Evolutionary conservation across 2,888 invertebrate genomes (phyloP), one percentile per base, ranked within the genome.

Genomic region (Muscina levida): DNA sequence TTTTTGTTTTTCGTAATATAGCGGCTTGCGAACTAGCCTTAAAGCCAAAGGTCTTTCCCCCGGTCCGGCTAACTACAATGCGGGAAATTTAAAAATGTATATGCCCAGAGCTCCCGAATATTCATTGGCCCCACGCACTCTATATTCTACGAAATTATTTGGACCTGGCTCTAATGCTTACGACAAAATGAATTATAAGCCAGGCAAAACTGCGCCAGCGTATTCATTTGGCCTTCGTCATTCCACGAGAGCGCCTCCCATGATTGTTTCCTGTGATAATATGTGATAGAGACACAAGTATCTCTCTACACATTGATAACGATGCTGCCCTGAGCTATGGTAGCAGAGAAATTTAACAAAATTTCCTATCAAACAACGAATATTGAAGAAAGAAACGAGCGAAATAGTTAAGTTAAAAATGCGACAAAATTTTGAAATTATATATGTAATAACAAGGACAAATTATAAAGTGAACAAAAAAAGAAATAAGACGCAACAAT

Each of bases 211-310:
- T 3, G 84, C 84, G 0, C 83, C 85, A 3, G 78, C 85, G 0
- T 90, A 89, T 80, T 88, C 89, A 1, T 90, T 90, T 75, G 90
- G 90, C 44, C 74, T 85, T 1, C 87, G 84, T 2, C 90, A 90
- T 83, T 85, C 86, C 0, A 82, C 83, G 8, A 87, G 83, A 82
- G 87, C 89, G 1, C 89, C 89, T 51, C 90, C 90, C n/a, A 86
- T 89, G 86, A 84, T 90, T 72, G 87, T 89, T 67, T 84, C 85
- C 62, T 90, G 90, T 85, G 90, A 90, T 79, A 90, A 90, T 59
- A 85, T 86, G 84, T 87, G 82, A 80, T 70, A 22, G 11, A 53
- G 3, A 3, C 53, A 24, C 24, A 2, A 2, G n/a, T 2, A 44
- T 4, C 2, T 44, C 31, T 5, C 8, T 31, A 8, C 31, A 31